phyloP scores from a whole-genome alignment of 2,888 invertebrate genomes.

The Patella caerulea region DNA sequence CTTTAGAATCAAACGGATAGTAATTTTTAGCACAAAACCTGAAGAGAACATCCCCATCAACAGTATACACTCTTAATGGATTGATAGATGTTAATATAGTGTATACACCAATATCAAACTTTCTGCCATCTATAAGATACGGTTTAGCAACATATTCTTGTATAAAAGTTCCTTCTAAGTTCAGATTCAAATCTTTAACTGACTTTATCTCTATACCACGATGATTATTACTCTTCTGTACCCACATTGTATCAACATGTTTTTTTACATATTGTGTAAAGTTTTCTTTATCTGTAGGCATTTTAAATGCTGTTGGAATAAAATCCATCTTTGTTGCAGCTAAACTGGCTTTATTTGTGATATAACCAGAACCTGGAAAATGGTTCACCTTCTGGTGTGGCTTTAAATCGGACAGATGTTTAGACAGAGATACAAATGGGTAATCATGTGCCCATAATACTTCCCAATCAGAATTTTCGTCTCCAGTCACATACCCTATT shows the following conservation, averaged over 20 bases:
- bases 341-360: slow-evolving; percentile 92
- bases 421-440: slow-evolving; percentile 80
- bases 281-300: slow-evolving; percentile 82
- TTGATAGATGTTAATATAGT: slow-evolving; percentile 90
- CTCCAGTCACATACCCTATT: slow-evolving; percentile 78
- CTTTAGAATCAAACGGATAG: slow-evolving; percentile 87
- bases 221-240: slow-evolving; percentile 93
- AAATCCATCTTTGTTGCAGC: slow-evolving; percentile 83
- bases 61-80: slow-evolving; percentile 90
- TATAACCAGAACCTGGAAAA: slow-evolving; percentile 92
- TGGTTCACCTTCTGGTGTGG: slow-evolving; percentile 87
- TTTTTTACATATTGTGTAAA: slow-evolving; percentile 79
- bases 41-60: slow-evolving; percentile 86
- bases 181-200: slow-evolving; percentile 78
- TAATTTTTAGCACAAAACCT: slow-evolving; percentile 92
- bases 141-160: slow-evolving; percentile 93
- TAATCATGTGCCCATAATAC: slow-evolving; percentile 95
- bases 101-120: slow-evolving; percentile 97
- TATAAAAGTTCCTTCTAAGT: slow-evolving; percentile 83
- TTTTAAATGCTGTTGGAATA: slow-evolving; percentile 89
- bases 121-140: slow-evolving; percentile 88
- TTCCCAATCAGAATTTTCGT: slow-evolving; percentile 79
- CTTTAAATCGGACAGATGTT: slow-evolving; percentile 76
- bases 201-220: slow-evolving; percentile 84
- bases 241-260: slow-evolving; percentile 83